A percentile compares a stretch with the other conserved stretches of the same genome.
Conservation (phyloP, 2,888 invertebrate species). For the Zygothrica quintamaculata region DNA sequence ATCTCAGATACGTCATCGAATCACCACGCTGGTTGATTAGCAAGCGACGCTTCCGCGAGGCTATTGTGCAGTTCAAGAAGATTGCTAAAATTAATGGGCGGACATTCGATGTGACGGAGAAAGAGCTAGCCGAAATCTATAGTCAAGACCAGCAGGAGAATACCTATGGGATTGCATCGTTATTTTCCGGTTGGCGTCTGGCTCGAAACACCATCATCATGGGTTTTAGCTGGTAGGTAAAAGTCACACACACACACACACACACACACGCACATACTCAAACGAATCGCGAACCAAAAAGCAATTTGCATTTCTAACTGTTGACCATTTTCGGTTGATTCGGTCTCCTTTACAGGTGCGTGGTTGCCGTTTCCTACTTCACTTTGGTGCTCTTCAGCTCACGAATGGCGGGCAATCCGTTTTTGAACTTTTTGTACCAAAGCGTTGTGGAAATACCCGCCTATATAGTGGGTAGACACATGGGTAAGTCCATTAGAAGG, state of each 20-base stretch:
- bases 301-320: constrained; percentile 74
- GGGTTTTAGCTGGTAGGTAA: constrained; percentile 86
- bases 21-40: constrained; percentile 88
- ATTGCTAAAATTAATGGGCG: constrained; percentile 86
- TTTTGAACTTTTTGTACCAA: constrained; percentile 88
- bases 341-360: constrained; percentile 83
- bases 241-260: constrained; percentile 1
- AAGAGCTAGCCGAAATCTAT: constrained; percentile 85
- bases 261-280: background rate
- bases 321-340: constrained; percentile 32
- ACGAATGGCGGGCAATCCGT: constrained; percentile 87
- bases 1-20: constrained; percentile 86
- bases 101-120: constrained; percentile 82
- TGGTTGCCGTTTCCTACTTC: constrained; percentile 85
- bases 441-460: constrained; percentile 88
- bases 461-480: constrained; percentile 86
- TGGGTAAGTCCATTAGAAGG: constrained; percentile 74
- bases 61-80: constrained; percentile 85
- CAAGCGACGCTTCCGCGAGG: constrained; percentile 85
- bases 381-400: constrained; percentile 86
- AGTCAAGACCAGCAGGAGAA: constrained; percentile 82
- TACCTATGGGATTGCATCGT: constrained; percentile 86
- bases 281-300: constrained; percentile 34
- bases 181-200: constrained; percentile 86
- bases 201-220: constrained; percentile 86